Conservation (phyloP, 2,113 vertebrate genomes). For the Xiphias gladius region DNA sequence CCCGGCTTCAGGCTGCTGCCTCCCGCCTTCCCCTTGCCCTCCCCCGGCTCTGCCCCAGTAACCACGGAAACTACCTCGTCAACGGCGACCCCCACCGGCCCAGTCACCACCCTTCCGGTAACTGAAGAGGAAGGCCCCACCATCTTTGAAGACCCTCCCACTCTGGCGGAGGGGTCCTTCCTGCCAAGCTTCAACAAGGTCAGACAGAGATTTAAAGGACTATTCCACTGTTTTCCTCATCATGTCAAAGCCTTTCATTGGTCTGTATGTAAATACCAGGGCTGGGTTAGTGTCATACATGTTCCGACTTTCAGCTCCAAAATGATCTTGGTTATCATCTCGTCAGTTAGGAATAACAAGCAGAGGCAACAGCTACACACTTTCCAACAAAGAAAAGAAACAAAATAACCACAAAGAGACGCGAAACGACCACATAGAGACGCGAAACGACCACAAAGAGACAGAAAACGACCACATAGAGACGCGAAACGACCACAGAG, state of each 20-base stretch:
- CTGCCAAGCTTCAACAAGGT: constrained; percentile 82
- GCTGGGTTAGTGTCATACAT: no score
- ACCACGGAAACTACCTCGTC: neutral
- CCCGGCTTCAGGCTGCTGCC: constrained; percentile 65
- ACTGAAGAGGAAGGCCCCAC: constrained; percentile 69
- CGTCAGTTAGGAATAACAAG: no score
- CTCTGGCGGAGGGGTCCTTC: constrained; percentile 58
- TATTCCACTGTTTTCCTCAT: neutral
- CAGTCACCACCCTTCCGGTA: neutral
- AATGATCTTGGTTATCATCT: no score
- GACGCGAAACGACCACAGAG: no score
- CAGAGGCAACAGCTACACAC: no score
- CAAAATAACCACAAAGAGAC: no score
- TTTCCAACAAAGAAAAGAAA: no score
- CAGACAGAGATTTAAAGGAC: neutral
- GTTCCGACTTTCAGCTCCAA: no score
- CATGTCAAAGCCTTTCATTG: neutral
- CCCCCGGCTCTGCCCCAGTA: constrained; percentile 22
- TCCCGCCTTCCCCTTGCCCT: constrained; percentile 37
- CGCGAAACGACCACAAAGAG: no score
- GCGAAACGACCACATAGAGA: no score
- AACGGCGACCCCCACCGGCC: constrained; percentile 31
- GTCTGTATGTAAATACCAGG: neutral
- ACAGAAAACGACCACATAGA: no score
- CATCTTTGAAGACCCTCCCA: constrained; percentile 79